Percentiles rank a stretch among this genome's conserved stretches.
phyloP scores from a whole-genome alignment of 64 coral and sea anemone genomes.

The Acropora yongei region DNA sequence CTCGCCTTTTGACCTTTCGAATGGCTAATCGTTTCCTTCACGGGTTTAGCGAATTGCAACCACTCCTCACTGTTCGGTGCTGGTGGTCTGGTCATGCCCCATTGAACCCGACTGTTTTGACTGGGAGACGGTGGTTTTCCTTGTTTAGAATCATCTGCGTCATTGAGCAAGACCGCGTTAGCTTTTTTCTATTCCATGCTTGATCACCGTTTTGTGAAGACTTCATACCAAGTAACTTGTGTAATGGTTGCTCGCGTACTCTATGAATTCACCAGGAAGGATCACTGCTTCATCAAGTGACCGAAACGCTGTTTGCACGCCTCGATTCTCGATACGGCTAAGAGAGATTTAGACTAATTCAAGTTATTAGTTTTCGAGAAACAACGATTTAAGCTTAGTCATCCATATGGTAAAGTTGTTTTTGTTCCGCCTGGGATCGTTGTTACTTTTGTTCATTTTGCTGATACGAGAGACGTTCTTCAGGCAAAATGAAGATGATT shows the following conservation, averaged over 20 bases:
- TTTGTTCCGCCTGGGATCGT: slow-evolving; percentile 59
- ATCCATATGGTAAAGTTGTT: slow-evolving; percentile 61
- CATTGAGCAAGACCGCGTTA: background rate
- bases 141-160: slow-evolving; percentile 26
- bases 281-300: slow-evolving; percentile 18
- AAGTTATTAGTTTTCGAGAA: background rate
- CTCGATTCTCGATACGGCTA: background rate
- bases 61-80: background rate
- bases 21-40: background rate
- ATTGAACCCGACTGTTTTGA: background rate
- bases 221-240: slow-evolving; percentile 32
- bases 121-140: background rate
- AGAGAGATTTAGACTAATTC: background rate
- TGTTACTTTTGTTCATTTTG: slow-evolving; percentile 48
- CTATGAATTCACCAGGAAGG: slow-evolving; percentile 11
- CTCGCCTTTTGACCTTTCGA: background rate
- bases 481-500: slow-evolving; percentile 1
- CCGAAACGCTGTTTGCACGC: background rate
- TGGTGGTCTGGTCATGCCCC: background rate
- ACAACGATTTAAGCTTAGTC: background rate
- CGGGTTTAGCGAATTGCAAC: background rate
- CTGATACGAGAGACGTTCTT: slow-evolving; percentile 58
- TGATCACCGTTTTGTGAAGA: background rate
- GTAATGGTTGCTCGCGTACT: slow-evolving; percentile 6
- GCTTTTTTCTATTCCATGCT: background rate